Evolutionary conservation across 2,113 vertebrate genomes (phyloP).

Genomic region (Gyps fulvus): DNA sequence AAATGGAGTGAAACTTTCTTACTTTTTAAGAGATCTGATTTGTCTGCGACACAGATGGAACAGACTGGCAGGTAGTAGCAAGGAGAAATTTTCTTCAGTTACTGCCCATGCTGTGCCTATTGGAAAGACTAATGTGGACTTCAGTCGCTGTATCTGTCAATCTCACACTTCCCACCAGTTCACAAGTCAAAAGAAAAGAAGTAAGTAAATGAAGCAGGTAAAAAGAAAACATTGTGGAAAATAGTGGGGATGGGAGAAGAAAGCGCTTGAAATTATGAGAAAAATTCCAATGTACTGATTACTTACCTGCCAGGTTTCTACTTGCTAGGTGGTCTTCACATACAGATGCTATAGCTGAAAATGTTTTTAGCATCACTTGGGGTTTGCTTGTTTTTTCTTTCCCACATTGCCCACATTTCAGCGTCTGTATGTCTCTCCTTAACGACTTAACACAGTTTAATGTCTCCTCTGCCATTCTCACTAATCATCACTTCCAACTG

Average conservation of each 20-base stretch:
- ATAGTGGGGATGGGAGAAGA: background rate
- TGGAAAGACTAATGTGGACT: background rate
- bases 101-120: background rate
- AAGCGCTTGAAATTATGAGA: background rate
- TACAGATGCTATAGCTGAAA: background rate
- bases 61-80: background rate
- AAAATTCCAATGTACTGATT: background rate
- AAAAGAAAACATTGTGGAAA: background rate
- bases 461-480: background rate
- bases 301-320: background rate
- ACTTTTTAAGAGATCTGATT: background rate
- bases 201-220: background rate
- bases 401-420: background rate
- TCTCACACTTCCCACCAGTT: background rate
- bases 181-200: background rate
- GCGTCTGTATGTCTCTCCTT: background rate
- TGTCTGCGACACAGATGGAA: background rate
- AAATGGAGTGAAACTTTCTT: background rate
- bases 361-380: background rate
- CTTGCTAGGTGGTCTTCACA: background rate
- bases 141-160: background rate
- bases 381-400: background rate
- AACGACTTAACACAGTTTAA: background rate
- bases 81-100: background rate
- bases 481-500: background rate